Percentiles rank a stretch among this genome's conserved stretches.
Evolutionary conservation across 2,888 invertebrate genomes (phyloP).

Genomic region (Ichneumoninae sp.): DNA sequence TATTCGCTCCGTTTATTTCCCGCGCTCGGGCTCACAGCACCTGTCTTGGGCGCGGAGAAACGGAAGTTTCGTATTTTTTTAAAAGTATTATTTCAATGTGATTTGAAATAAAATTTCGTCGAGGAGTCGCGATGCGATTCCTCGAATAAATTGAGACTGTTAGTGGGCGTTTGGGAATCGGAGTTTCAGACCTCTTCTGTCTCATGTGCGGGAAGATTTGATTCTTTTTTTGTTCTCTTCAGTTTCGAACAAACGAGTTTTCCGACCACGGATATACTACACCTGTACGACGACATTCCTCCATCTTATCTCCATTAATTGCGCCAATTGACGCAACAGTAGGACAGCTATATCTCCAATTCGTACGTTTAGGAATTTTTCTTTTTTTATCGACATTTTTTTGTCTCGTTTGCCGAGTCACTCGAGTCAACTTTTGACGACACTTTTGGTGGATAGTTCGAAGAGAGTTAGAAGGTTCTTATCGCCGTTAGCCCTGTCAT

Average conservation of each 20-base stretch:
- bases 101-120: too few species aligned
- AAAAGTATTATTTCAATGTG: too few species aligned
- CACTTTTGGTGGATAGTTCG: background rate
- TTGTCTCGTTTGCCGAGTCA: background rate
- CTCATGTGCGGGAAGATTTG: conserved; percentile 21
- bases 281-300: background rate
- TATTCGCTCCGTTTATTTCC: conserved; percentile 51
- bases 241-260: background rate
- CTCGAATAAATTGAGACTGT: too few species aligned
- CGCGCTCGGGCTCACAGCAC: conserved; percentile 31
- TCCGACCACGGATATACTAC: background rate
- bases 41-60: conserved; percentile 27
- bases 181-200: background rate
- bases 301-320: background rate
- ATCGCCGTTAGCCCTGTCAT: too few species aligned
- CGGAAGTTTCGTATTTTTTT: conserved; percentile 31
- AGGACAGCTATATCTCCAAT: background rate
- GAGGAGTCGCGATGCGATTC: too few species aligned
- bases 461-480: too few species aligned
- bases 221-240: background rate
- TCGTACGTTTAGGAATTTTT: background rate
- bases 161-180: too few species aligned
- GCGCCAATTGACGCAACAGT: background rate
- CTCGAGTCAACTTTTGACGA: background rate
- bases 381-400: background rate